A percentile compares a stretch with the other conserved stretches of the same genome.
phyloP scores from a whole-genome alignment of 2,797 vertebrate species.

The Gallinago nigripennis region DNA sequence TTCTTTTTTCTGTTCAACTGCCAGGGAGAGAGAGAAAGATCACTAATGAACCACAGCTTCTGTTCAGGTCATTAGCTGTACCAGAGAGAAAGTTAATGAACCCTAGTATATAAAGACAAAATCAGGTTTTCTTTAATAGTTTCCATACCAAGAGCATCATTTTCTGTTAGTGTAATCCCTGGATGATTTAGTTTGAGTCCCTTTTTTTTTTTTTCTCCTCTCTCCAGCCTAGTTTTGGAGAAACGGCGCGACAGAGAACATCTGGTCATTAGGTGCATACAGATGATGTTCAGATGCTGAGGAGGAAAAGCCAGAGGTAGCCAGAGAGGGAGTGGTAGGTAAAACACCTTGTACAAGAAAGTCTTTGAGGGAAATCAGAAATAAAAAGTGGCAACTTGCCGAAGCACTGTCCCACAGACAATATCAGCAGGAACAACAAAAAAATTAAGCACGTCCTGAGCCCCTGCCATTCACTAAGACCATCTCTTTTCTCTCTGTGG shows the following conservation, averaged over 20 bases:
- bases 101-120: constrained; percentile 72
- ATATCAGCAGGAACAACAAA: not conserved
- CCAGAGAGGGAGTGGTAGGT: not conserved
- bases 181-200: constrained; percentile 61
- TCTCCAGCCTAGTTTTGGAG: constrained; percentile 14
- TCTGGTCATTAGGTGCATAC: constrained; percentile 62
- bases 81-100: constrained; percentile 75
- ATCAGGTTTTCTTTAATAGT: constrained; percentile 75
- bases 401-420: not conserved
- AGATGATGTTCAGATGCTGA: constrained; percentile 44
- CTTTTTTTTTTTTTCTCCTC: not conserved
- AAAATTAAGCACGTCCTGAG: not conserved
- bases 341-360: not conserved
- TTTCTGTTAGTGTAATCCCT: constrained; percentile 68
- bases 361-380: not conserved
- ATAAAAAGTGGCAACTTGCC: not conserved
- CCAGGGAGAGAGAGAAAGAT: constrained; percentile 63
- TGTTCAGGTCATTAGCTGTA: constrained; percentile 73
- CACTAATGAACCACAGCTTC: constrained; percentile 73
- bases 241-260: constrained; percentile 42
- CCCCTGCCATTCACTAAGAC: not conserved
- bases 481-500: not conserved
- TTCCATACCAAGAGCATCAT: constrained; percentile 69
- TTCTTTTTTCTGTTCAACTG: constrained; percentile 55
- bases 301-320: constrained; percentile 3